Evolutionary conservation across 1,140 invertebrate genomes (phyloP), one percentile per base, ranked within the genome.

Genomic region (Zaprionus ghesquierei): DNA sequence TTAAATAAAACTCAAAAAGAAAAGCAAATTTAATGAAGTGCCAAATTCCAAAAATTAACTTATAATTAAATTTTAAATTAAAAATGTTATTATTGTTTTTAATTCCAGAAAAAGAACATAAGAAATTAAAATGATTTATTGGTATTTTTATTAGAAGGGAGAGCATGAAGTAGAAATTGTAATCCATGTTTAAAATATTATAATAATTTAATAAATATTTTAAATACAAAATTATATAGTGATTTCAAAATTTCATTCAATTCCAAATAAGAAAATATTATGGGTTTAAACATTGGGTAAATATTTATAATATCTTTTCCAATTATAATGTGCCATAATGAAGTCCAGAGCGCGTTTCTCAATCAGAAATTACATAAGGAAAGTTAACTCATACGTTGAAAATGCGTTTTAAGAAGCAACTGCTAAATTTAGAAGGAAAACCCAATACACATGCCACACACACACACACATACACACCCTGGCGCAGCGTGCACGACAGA

Each of bases 341-440:
- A 33, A 33, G 6, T 51, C 53, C 27, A 46, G 53, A n/a, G 25
- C n/a, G n/a, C n/a, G n/a, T n/a, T n/a, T n/a, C n/a, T n/a, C n/a
- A 46, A 20, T 33, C 29, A 29, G 64, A 69, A 69, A 73, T 73
- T 65, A 73, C 59, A 68, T 73, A 73, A 73, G n/a, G 8, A 41
- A 41, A 15, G 49, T 73, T 73, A 61, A 73, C 69, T 73, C 64
- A 61, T 68, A 60, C 35, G 55, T 60, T 49, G 63, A 72, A 61
- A 72, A 55, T 27, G 20, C 25, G 64, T 69, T 61, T 73, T 73
- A 54, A 72, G 38, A 69, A 69, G 38, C 51, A 58, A 63, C 33
- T 44, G 54, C 69, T 75, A 75, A 71, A 71, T 65, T 66, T 71
- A 75, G 61, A 71, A 31, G 62, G 59, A 58, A 23, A 20, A 29